Conservation (phyloP, 2,888 invertebrate species). For the Mystacides longicornis region DNA sequence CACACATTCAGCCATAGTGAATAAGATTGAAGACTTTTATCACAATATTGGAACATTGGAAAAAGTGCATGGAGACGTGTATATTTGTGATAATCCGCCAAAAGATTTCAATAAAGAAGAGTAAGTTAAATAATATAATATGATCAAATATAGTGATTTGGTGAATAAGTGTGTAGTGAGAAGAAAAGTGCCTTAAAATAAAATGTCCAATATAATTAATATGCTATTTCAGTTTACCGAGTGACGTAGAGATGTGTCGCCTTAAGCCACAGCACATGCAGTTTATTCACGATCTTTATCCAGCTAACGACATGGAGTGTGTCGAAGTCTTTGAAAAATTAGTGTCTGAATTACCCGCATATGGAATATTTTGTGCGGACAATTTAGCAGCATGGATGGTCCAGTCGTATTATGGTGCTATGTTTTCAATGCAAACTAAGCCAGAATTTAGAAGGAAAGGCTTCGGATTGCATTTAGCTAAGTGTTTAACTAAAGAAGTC, state of each 20-base stretch:
- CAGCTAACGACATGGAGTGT: conserved; percentile 82
- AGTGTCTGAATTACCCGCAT: conserved; percentile 69
- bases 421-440: conserved; percentile 87
- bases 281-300: conserved; percentile 78
- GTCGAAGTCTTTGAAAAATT: conserved; percentile 75
- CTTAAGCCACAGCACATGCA: conserved; percentile 71
- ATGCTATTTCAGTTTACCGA: conserved; percentile 42
- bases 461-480: conserved; percentile 68
- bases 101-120: conserved; percentile 52
- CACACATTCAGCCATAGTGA: conserved; percentile 73
- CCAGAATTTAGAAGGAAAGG: conserved; percentile 69
- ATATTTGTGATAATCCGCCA: conserved; percentile 61
- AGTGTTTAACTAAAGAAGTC: conserved; percentile 57
- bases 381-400: conserved; percentile 86
- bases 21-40: conserved; percentile 69
- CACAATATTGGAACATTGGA: conserved; percentile 55
- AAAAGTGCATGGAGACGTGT: conserved; percentile 73
- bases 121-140: conserved; percentile 34
- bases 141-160: not conserved
- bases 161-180: not conserved
- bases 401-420: conserved; percentile 83
- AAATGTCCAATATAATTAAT: not conserved
- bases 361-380: conserved; percentile 70
- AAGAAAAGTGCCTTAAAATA: not conserved
- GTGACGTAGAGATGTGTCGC: conserved; percentile 70